Evolutionary conservation across 2,888 invertebrate genomes (phyloP).

Genomic region (Sphinx pinastri): DNA sequence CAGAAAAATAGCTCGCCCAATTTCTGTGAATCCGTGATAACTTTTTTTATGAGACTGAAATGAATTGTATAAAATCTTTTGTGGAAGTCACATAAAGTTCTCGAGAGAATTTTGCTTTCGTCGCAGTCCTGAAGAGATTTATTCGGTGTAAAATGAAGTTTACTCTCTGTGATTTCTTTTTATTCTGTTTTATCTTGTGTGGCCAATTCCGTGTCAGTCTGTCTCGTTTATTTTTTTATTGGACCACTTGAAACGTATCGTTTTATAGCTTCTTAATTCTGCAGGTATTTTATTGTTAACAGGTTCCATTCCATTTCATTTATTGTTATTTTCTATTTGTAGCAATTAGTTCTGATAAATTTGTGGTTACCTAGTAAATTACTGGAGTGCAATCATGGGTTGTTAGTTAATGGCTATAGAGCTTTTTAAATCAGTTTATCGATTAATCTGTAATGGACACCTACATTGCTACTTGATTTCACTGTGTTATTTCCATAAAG

Average conservation of each 20-base stretch:
- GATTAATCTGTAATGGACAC: neutral
- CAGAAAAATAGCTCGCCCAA: slow-evolving; percentile 75
- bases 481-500: slow-evolving; percentile 32
- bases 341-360: slow-evolving; percentile 19
- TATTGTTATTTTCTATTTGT: neutral
- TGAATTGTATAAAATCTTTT: slow-evolving; percentile 80
- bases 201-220: slow-evolving; percentile 19
- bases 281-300: slow-evolving; percentile 3
- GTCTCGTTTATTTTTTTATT: slow-evolving; percentile 11
- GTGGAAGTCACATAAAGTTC: slow-evolving; percentile 74
- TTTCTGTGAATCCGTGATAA: slow-evolving; percentile 79
- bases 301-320: slow-evolving; percentile 6
- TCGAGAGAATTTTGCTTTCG: slow-evolving; percentile 70
- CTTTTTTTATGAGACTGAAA: slow-evolving; percentile 78
- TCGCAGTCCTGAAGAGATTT: slow-evolving; percentile 66
- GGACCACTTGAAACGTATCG: slow-evolving; percentile 19
- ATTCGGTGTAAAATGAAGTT: slow-evolving; percentile 65
- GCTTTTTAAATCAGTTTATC: neutral
- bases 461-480: slow-evolving; percentile 33
- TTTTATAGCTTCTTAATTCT: slow-evolving; percentile 23
- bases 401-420: slow-evolving; percentile 10
- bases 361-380: slow-evolving; percentile 21
- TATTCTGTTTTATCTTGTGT: slow-evolving; percentile 30
- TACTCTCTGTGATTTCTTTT: slow-evolving; percentile 48
- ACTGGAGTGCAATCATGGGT: neutral